phyloP scores from a whole-genome alignment of 2,113 vertebrate genomes.

The Morphnarchus princeps region DNA sequence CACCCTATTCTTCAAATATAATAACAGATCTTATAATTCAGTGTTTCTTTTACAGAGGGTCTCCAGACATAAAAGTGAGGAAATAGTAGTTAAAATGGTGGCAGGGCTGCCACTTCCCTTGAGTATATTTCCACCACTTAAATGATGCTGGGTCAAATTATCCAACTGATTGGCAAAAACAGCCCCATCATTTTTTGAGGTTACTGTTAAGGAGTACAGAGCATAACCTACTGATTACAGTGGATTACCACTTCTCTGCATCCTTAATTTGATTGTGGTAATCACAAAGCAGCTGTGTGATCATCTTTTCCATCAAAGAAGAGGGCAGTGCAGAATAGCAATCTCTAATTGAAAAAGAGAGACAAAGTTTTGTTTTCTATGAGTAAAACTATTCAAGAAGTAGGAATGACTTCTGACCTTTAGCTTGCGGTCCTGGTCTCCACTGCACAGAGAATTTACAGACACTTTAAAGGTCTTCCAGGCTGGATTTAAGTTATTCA shows the following conservation, averaged over 20 bases:
- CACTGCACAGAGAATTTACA: constrained; percentile 94
- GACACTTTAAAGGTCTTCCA: constrained; percentile 99
- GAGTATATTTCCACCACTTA: not conserved
- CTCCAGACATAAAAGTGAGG: not conserved
- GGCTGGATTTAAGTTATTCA: constrained; percentile 96
- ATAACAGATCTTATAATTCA: not conserved
- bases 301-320: not conserved
- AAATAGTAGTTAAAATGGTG: not conserved
- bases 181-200: not conserved
- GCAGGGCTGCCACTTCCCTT: not conserved
- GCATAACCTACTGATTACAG: not conserved
- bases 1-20: not conserved
- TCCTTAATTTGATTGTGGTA: constrained; percentile 11
- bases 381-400: not conserved
- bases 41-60: not conserved
- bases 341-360: not conserved
- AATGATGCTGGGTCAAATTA: not conserved
- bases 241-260: not conserved
- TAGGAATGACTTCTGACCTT: constrained; percentile 79
- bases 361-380: not conserved
- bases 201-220: not conserved
- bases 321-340: not conserved
- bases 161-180: not conserved
- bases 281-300: not conserved
- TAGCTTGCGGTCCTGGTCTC: constrained; percentile 91